Base-by-base conservation (phyloP, 2,888 invertebrate species). In the Mesorhabditis belari region DNA sequence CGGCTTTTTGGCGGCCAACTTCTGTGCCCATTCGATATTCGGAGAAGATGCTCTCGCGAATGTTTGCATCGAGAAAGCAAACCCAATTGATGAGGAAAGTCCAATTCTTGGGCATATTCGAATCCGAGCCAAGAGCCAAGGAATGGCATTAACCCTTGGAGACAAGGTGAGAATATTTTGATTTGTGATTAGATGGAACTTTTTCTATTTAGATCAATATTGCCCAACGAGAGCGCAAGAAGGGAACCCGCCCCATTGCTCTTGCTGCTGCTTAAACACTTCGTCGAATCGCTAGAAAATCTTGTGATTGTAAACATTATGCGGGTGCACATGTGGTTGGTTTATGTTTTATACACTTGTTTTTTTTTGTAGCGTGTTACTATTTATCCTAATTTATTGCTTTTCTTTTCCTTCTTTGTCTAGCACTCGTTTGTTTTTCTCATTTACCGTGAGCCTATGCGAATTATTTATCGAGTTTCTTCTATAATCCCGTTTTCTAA, bases 21-120 rank as follows among this genome's bases (percentile, higher is more conserved):
- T 99, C 87, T 99, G 98, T 85, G 96, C 96, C 52, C 89, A 92
- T 77, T 80, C 78, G 23, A 80, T 81, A 26, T 85, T 85, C 75
- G 98, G 98, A 12, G 98, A 99, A 84, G 95, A 98, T 84, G 98
- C 96, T 3, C 85, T 99, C 74, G 96, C 96, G 66, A 99, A 99
- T 87, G 87, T 99, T 77, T 95, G 94, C 83, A 92, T 99, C 78
- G 98, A 99, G 85, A 92, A 91, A 78, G 61, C 83, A 21, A 71
- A 80, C 2, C 81, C 81, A 27, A 71, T 81, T 59, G 83, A 69
- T 66, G 76, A 78, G 5, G 87, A 88, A 77, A 89, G 91, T 50
- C 88, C 93, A 58, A 95, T 98, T 19, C 89, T 89, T 19, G 98
- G 98, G 0, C 96, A 98, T 82, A 94, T 99, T 82, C 87, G 98